A percentile compares a stretch with the other conserved stretches of the same genome.
Conservation (phyloP, 2,888 invertebrate genomes). For the Metalampra italica region DNA sequence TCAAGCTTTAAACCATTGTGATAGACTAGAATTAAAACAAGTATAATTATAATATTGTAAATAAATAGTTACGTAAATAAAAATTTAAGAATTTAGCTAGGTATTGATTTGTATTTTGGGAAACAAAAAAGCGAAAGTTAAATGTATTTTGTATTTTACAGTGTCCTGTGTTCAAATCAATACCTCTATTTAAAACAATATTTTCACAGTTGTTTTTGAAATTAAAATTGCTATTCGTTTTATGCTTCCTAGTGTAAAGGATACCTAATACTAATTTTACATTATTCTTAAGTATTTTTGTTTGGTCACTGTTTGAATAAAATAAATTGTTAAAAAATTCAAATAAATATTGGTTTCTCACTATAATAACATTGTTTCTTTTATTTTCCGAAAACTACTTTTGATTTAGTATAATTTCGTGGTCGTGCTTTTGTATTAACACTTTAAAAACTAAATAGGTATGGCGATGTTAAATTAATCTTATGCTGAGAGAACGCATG, state of each 20-base stretch:
- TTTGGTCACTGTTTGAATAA: neutral
- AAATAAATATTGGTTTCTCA: neutral
- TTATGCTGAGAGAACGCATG: too few species aligned
- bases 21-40: conserved; percentile 28
- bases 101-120: too few species aligned
- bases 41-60: conserved; percentile 3
- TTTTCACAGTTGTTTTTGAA: neutral
- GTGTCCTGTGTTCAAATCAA: too few species aligned
- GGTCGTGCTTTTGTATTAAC: too few species aligned
- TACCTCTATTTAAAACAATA: neutral
- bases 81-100: neutral
- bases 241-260: neutral
- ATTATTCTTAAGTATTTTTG: neutral
- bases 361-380: too few species aligned
- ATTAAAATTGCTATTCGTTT: neutral
- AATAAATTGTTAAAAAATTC: neutral
- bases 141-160: too few species aligned
- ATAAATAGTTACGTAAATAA: neutral
- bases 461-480: too few species aligned
- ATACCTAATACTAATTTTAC: neutral
- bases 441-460: too few species aligned
- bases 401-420: too few species aligned
- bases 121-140: too few species aligned
- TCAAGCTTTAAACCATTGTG: conserved; percentile 57
- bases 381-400: too few species aligned